Percentiles rank a stretch among this genome's conserved stretches.
Conservation (phyloP, 2,797 vertebrate genomes). For the Pipistrellus nathusii region DNA sequence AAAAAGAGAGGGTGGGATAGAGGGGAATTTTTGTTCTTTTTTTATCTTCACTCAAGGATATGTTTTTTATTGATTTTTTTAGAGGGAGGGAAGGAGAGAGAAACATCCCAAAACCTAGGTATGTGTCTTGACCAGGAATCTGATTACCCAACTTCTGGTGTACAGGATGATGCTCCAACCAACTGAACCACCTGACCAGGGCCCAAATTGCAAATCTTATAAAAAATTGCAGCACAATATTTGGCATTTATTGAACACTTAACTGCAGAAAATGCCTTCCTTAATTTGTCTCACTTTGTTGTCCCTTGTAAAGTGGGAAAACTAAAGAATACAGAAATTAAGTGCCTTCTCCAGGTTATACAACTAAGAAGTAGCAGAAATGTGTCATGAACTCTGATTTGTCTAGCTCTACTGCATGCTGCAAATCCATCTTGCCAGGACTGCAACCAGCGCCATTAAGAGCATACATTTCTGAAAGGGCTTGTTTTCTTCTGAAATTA, state of each 20-base stretch:
- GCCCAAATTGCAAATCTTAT: background rate
- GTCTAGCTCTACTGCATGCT: background rate
- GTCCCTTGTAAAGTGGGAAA: background rate
- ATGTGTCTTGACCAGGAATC: too few relatives aligned
- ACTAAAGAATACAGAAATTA: constrained; percentile 36
- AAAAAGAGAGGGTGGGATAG: background rate
- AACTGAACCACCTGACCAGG: background rate
- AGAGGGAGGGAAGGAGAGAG: background rate
- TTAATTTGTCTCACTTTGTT: background rate
- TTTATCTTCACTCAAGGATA: background rate
- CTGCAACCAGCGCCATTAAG: background rate
- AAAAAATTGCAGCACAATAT: background rate
- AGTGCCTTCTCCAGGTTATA: background rate
- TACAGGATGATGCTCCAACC: background rate
- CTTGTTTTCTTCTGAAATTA: constrained; percentile 63
- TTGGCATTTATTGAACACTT: constrained; percentile 7
- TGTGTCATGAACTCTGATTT: background rate
- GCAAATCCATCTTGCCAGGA: background rate
- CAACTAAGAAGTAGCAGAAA: background rate
- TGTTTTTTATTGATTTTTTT: background rate
- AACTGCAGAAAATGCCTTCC: background rate
- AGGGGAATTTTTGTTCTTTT: background rate
- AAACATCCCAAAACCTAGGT: background rate
- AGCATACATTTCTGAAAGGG: constrained; percentile 4
- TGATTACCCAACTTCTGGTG: background rate